These are phyloP conservation scores for Phaedon cochleariae DNA, from an alignment of 2,888 invertebrate genomes.

Conservation along the genomic window DNA sequence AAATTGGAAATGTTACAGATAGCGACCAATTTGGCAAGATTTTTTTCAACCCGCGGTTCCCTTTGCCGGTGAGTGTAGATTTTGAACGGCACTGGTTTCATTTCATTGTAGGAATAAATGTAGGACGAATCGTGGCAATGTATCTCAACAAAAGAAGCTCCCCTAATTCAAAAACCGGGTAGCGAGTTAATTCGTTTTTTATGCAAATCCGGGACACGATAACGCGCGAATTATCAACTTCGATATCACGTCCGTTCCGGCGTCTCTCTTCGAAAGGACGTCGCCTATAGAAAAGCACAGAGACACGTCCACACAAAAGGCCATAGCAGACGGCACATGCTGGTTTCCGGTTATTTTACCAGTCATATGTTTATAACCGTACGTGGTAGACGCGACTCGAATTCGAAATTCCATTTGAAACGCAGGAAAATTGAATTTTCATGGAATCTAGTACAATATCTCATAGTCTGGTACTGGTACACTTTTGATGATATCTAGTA, in stretches of 20 bases:
- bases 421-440: neutral
- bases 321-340: neutral
- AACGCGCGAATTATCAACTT: neutral
- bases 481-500: too few relatives aligned
- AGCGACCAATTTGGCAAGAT: too few relatives aligned
- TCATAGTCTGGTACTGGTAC: too few relatives aligned
- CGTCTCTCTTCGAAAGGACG: neutral
- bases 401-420: neutral
- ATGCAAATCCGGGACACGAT: neutral
- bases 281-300: neutral
- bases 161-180: neutral
- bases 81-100: neutral
- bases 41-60: too few relatives aligned
- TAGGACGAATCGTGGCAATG: neutral
- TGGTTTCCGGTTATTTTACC: constrained; percentile 8
- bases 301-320: neutral
- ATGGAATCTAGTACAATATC: neutral
- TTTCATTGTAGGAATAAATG: neutral
- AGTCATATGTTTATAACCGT: constrained; percentile 15
- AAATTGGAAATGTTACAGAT: too few relatives aligned
- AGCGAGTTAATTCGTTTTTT: neutral
- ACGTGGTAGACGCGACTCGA: neutral
- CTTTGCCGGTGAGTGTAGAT: too few relatives aligned
- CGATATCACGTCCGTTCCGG: neutral
- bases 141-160: neutral